Evolutionary conservation across 2,797 vertebrate genomes (phyloP).

Genomic region (Acipenser transmontanus): DNA sequence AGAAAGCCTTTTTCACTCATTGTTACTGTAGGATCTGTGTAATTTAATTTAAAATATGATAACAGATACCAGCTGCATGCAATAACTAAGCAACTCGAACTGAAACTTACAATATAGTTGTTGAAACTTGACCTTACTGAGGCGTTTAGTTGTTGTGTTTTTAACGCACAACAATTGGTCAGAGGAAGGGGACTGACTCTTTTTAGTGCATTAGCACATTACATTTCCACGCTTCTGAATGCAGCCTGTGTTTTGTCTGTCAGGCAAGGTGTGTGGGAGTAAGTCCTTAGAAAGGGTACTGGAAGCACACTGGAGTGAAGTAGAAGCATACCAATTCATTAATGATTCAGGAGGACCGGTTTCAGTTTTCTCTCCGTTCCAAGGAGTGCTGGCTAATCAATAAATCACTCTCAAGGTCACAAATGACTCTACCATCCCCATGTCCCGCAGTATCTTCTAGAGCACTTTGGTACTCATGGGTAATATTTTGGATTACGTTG

Average conservation of each 20-base stretch:
- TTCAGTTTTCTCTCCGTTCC: constrained; percentile 75
- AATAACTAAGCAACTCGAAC: no score
- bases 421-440: constrained; percentile 42
- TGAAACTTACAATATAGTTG: no score
- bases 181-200: not conserved
- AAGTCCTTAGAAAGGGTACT: constrained; percentile 10
- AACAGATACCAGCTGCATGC: no score
- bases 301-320: constrained; percentile 16
- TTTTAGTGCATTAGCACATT: not conserved
- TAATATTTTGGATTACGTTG: constrained; percentile 17
- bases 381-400: constrained; percentile 60
- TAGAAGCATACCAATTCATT: constrained; percentile 52
- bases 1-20: no score
- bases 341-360: constrained; percentile 82
- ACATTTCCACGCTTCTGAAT: no score
- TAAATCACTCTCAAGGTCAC: constrained; percentile 83
- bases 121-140: no score
- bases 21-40: no score
- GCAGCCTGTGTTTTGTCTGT: no score
- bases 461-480: constrained; percentile 37
- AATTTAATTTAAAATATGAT: no score
- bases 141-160: no score
- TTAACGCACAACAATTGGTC: not conserved
- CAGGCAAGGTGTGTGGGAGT: not conserved
- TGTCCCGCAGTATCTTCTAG: constrained; percentile 21